Evolutionary conservation across 2,113 vertebrate species (phyloP), one percentile per base, ranked within the genome.

Genomic region (Prolemur simus): DNA sequence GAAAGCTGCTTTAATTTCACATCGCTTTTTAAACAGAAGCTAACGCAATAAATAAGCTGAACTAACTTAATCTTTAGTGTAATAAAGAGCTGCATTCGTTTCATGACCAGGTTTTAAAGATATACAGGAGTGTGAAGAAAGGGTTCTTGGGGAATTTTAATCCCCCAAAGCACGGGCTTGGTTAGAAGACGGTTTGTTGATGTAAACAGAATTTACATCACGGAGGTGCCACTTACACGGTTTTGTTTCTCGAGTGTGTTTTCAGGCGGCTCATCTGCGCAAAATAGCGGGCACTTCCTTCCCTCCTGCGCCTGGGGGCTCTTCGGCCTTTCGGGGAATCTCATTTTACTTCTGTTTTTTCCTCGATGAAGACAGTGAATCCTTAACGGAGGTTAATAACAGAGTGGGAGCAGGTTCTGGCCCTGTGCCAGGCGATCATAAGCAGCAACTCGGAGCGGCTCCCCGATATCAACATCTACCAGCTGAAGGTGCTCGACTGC

Each of bases 391-490:
- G 64, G 77, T 87, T 12, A 91, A 98, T 97, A 97, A 97, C 98
- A 99, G 99, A 99, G 88, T 99, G 99, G 99, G 97, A 98, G 3
- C 98, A 96, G 66, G 87, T 99, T 49, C 97, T 99, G 89, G 82
- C 97, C 71, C 97, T 91, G 88, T 99, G 99, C 95, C 98, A 98
- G 97, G n/a, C 93, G 15, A 97, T 99, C 68, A 93, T 99, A 52
- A 98, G 98, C 74, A 94, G 97, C 76, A 93, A 94, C 4, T 52
- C 52, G 0, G 95, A 82, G 54, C 92, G 20, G 34, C 95, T 99
- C 27, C 99, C 99, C 18, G 99, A 99, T 91, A 98, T 98, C 95
- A 99, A 99, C 96, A 98, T 99, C 96, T 99, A 99, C 97, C 98
- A 99, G 98, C 98, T 99, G 96, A 98, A 98, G 97, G 91, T 99